These are phyloP conservation scores for Origma solitaria DNA, from an alignment of 2,113 vertebrate species.

Conservation along the genomic window DNA sequence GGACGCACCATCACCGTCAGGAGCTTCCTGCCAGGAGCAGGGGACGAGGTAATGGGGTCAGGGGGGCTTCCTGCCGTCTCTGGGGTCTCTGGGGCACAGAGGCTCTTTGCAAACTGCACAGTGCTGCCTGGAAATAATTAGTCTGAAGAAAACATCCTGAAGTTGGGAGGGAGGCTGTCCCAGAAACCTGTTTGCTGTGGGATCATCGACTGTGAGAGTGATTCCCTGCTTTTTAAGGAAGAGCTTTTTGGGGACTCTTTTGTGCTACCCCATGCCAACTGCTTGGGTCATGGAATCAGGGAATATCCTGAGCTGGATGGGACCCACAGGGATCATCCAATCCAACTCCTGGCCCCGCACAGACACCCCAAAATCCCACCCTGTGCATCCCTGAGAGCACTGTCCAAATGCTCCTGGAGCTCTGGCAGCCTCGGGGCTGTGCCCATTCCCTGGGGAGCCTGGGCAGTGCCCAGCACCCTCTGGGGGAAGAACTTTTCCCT, in stretches of 20 bases:
- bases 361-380: neutral
- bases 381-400: rapidly evolving
- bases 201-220: neutral
- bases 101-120: neutral
- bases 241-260: neutral
- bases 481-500: neutral
- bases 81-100: neutral
- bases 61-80: rapidly evolving
- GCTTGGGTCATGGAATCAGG: neutral
- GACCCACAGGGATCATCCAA: too few species aligned
- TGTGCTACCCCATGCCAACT: neutral
- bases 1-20: constrained; percentile 91
- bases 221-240: neutral
- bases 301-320: neutral
- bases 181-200: neutral
- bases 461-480: neutral
- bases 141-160: neutral
- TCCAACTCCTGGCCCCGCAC: too few species aligned
- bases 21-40: constrained; percentile 92
- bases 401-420: neutral
- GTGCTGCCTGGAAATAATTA: neutral
- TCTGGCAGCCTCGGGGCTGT: neutral
- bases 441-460: neutral
- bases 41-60: constrained; percentile 78
- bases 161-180: neutral